These are phyloP conservation scores for Myotis findleyi DNA, from an alignment of 2,797 vertebrate genomes.

Conservation along the genomic window DNA sequence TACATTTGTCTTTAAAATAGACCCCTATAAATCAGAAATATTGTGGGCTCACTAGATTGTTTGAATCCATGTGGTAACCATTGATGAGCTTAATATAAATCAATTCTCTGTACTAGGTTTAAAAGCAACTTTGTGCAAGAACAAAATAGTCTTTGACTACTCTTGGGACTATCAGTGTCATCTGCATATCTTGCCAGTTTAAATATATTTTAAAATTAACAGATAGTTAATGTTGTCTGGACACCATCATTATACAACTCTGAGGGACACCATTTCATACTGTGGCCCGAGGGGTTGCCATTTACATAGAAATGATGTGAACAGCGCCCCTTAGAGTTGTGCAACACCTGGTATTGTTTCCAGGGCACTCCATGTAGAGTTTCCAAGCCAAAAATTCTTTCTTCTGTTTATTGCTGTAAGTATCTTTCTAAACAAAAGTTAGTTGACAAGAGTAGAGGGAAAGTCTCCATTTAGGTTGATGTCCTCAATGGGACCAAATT, in stretches of 20 bases:
- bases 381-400: slow-evolving; percentile 71
- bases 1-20: slow-evolving; percentile 24
- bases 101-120: not conserved
- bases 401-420: slow-evolving; percentile 77
- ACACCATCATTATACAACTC: not conserved
- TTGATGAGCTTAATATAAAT: not conserved
- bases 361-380: not conserved
- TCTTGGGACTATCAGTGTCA: not conserved
- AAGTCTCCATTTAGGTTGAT: slow-evolving; percentile 67
- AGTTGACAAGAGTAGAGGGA: slow-evolving; percentile 48
- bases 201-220: not conserved
- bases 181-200: not conserved
- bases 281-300: not conserved
- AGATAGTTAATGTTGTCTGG: not conserved
- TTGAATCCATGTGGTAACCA: not conserved
- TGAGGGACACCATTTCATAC: not conserved
- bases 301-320: not conserved
- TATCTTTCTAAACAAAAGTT: slow-evolving; percentile 39
- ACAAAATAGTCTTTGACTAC: not conserved
- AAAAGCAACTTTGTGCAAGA: not conserved
- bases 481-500: slow-evolving; percentile 58
- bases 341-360: not conserved
- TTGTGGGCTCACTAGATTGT: not conserved
- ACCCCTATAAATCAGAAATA: not conserved
- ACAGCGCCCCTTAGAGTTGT: not conserved